Evolutionary conservation across 2,113 vertebrate genomes (phyloP), one percentile per base, ranked within the genome.

Genomic region (Mesoclemmys tuberculata): DNA sequence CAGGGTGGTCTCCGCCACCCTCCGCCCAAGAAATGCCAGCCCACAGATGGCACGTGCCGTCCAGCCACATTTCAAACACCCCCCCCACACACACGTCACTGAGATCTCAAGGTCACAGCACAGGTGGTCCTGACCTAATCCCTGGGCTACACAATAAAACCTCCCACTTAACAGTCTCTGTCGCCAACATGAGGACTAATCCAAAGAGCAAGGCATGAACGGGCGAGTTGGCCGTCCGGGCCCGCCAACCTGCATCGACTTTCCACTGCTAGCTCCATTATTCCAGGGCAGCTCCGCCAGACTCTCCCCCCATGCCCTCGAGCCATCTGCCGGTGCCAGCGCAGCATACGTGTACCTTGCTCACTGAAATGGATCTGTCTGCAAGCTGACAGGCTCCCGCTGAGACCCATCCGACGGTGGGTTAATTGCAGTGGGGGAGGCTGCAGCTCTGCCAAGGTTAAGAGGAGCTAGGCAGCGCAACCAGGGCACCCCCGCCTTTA

Each of bases 261-360:
- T 54, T 78, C 54, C 80, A 54, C 38, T 68, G 56, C 9, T 38
- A 35, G 82, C 52, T n/a, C 41, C 80, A 61, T 83, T 38, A 35
- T 55, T 26, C 5, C 35, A 7, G 38, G 10, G 49, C 80, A 58
- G 58, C 49, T 56, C 46, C 4, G 55, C 27, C 38, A 29, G 26
- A 68, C n/a, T 8, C 44, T 46, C 44, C 79, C 3, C 7, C 61
- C 55, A 46, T 55, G 5, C 26, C 92, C 89, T 90, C 88, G 41
- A 68, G 93, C 94, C 95, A 78, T 71, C 95, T 93, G 97, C 92
- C 58, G 8, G 79, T 4, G 2, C 84, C 89, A 82, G 26, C 46
- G 31, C 82, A 49, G 92, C 3, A 26, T 81, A 5, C 6, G 92
- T 52, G 1, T 26, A 94, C 93, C 94, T 95, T 1, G 12, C 58